A percentile compares a stretch with the other conserved stretches of the same genome.
Conservation (phyloP, 2,113 vertebrate genomes). For the Anoura caudifer region DNA sequence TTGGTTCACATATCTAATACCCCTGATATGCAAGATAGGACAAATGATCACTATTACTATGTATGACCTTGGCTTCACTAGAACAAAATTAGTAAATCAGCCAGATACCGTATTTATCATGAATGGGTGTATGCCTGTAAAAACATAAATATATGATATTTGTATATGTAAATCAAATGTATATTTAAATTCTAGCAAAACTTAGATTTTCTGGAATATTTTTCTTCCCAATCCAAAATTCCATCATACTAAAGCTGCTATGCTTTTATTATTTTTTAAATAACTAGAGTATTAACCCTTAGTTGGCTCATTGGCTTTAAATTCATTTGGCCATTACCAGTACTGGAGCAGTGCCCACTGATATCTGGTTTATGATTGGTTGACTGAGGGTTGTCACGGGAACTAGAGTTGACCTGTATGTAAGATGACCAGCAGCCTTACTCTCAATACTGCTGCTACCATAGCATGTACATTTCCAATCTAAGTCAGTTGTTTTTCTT, state of each 20-base stretch:
- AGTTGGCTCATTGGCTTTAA: not conserved
- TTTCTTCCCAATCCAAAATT: not conserved
- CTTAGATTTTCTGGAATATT: not conserved
- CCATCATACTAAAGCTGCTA: not conserved
- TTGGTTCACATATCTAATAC: not conserved
- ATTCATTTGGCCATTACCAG: not conserved
- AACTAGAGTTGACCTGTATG: not conserved
- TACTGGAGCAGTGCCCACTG: not conserved
- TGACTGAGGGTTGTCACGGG: not conserved
- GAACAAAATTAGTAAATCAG: not conserved
- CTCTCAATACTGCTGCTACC: not conserved
- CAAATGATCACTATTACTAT: not conserved
- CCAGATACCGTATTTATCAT: not conserved
- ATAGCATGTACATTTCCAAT: not conserved
- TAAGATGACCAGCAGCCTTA: not conserved
- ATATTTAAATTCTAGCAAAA: conserved; percentile 31
- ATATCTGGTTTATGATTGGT: not conserved
- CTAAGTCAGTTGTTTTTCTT: not conserved
- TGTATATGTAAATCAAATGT: not conserved
- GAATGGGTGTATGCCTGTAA: not conserved
- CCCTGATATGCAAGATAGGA: not conserved
- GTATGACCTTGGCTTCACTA: not conserved
- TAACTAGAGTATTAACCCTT: not conserved
- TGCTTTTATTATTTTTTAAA: not conserved
- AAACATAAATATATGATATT: not conserved